phyloP scores from a whole-genome alignment of 2,888 invertebrate genomes.

The Gonocerus acuteangulatus region DNA sequence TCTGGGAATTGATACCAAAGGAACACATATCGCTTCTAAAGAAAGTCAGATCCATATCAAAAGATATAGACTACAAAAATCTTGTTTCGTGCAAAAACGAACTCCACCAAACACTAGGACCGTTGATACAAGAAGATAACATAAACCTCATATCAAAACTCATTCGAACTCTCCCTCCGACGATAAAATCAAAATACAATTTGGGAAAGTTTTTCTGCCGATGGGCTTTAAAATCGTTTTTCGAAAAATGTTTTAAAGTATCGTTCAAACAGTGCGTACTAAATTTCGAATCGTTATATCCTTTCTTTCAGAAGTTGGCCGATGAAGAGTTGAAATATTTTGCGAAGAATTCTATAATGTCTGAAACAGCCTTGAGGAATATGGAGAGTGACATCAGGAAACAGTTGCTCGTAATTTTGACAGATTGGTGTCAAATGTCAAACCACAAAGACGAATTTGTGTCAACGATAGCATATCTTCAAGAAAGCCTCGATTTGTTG shows the following conservation, averaged over 20 bases:
- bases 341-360: background rate
- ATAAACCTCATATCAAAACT: constrained; percentile 2
- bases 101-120: background rate
- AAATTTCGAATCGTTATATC: constrained; percentile 4
- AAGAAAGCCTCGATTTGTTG: too few relatives aligned
- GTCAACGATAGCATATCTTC: too few relatives aligned
- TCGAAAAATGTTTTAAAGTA: background rate
- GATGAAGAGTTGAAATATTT: constrained; percentile 9
- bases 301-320: constrained; percentile 1
- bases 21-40: background rate
- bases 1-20: background rate
- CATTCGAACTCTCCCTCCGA: constrained; percentile 7
- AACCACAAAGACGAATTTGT: too few relatives aligned
- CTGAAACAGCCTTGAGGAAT: background rate
- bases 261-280: constrained; percentile 8
- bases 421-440: too few relatives aligned
- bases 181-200: constrained; percentile 5
- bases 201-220: constrained; percentile 5
- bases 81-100: constrained; percentile 1
- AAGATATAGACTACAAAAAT: constrained; percentile 7
- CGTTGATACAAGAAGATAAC: constrained; percentile 2
- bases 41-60: background rate
- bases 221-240: background rate
- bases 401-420: background rate
- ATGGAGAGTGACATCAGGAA: constrained; percentile 2